Conservation (phyloP, 2,797 vertebrate genomes). For the Oreochromis mossambicus region DNA sequence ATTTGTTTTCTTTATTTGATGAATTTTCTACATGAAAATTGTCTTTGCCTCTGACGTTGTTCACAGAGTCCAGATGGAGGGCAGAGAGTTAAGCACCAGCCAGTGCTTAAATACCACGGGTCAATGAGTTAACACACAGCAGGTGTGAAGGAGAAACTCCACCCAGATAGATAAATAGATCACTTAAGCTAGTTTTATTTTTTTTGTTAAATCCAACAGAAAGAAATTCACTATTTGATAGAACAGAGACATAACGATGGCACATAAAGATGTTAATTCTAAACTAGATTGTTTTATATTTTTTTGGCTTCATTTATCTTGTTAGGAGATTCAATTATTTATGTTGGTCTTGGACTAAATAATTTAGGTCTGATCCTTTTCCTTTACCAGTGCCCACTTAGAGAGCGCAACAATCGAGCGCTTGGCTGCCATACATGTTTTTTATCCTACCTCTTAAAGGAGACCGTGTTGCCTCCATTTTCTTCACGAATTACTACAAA, state of each 20-base stretch:
- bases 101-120: accelerated
- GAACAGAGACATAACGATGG: not conserved
- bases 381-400: slow-evolving; percentile 2
- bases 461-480: slow-evolving; percentile 32
- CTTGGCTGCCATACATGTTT: slow-evolving; percentile 22
- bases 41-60: accelerated
- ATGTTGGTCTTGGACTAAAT: slow-evolving; percentile 20
- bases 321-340: not conserved
- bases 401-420: slow-evolving; percentile 11
- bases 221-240: not conserved
- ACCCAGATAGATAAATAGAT: not conserved
- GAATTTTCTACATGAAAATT: not conserved
- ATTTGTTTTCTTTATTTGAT: not conserved
- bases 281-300: not conserved
- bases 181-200: not conserved
- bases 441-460: slow-evolving; percentile 20
- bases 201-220: not conserved
- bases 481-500: slow-evolving; percentile 12
- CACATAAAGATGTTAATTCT: not conserved
- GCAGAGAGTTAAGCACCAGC: not conserved
- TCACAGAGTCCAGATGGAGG: not conserved
- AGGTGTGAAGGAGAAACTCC: not conserved
- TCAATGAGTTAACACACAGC: not conserved
- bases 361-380: not conserved
- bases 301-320: not conserved